Evolutionary conservation across 1,140 invertebrate species (phyloP).

Genomic region (Helicoverpa armigera): DNA sequence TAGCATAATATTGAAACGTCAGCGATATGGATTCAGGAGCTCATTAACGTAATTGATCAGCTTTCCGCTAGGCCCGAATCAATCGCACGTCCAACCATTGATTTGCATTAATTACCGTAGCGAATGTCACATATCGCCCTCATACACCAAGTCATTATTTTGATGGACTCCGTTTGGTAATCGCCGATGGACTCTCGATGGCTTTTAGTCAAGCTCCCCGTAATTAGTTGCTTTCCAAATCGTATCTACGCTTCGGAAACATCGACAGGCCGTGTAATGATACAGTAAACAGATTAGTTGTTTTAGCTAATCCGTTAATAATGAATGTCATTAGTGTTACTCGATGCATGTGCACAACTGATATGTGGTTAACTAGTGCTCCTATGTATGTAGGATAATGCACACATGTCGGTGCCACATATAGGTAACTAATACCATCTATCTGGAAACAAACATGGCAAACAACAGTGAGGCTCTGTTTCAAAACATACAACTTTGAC

Average conservation of each 20-base stretch:
- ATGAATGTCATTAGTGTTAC: slow-evolving; percentile 41
- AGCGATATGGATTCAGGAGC: slow-evolving; percentile 80
- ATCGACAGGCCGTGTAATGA: slow-evolving; percentile 12
- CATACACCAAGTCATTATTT: slow-evolving; percentile 82
- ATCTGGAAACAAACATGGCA: slow-evolving; percentile 77
- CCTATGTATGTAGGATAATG: background rate
- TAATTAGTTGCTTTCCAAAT: slow-evolving; percentile 18
- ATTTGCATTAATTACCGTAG: slow-evolving; percentile 84
- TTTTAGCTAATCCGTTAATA: slow-evolving; percentile 38
- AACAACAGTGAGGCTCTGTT: slow-evolving; percentile 79
- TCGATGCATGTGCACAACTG: slow-evolving; percentile 36
- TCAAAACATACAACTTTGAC: slow-evolving; percentile 85
- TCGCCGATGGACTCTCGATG: slow-evolving; percentile 37
- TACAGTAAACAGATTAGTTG: slow-evolving; percentile 23
- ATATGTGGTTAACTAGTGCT: slow-evolving; percentile 1
- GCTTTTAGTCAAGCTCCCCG: slow-evolving; percentile 27
- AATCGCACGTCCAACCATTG: slow-evolving; percentile 83
- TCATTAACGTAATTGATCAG: slow-evolving; percentile 86
- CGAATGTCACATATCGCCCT: slow-evolving; percentile 80
- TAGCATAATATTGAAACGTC: slow-evolving; percentile 83
- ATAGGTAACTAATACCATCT: slow-evolving; percentile 64
- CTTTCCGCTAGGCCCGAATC: slow-evolving; percentile 82
- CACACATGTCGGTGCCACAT: slow-evolving; percentile 17
- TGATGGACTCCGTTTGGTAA: slow-evolving; percentile 73
- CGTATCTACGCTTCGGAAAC: slow-evolving; percentile 13